phyloP scores from a whole-genome alignment of 2,113 vertebrate genomes.

The Cololabis saira region DNA sequence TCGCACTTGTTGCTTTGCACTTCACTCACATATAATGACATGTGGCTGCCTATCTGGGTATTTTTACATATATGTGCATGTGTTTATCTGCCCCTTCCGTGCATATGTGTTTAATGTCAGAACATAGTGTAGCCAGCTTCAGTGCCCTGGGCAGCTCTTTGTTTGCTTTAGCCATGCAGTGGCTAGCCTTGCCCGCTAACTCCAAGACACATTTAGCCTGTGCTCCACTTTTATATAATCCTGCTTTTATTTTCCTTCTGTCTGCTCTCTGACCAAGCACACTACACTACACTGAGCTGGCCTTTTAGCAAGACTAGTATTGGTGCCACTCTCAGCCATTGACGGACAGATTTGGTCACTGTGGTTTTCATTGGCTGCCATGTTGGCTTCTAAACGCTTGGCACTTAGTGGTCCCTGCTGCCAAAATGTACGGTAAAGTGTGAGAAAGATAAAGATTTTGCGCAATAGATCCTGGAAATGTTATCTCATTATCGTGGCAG shows the following conservation, averaged over 20 bases:
- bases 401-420: slow-evolving; percentile 21
- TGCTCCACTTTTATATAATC: slow-evolving; percentile 80
- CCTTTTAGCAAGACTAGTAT: slow-evolving; percentile 41
- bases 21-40: background rate
- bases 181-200: slow-evolving; percentile 78
- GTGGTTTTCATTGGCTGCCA: slow-evolving; percentile 71
- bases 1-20: background rate
- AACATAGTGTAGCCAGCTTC: slow-evolving; percentile 48
- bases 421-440: slow-evolving; percentile 38
- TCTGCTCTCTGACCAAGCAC: slow-evolving; percentile 62
- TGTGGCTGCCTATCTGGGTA: background rate
- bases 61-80: background rate
- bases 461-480: slow-evolving; percentile 11
- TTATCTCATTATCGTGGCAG: slow-evolving; percentile 27
- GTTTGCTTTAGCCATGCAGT: slow-evolving; percentile 83
- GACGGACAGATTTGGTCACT: slow-evolving; percentile 65
- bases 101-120: slow-evolving; percentile 56
- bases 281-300: slow-evolving; percentile 34
- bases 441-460: slow-evolving; percentile 31
- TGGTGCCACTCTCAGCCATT: slow-evolving; percentile 51
- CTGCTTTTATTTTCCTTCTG: slow-evolving; percentile 74
- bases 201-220: slow-evolving; percentile 81
- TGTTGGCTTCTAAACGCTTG: slow-evolving; percentile 46
- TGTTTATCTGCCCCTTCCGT: slow-evolving; percentile 19
- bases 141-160: slow-evolving; percentile 79